Percentiles rank a stretch among this genome's conserved stretches.
Conservation (phyloP, 2,888 invertebrate genomes). For the Timema cristinae region DNA sequence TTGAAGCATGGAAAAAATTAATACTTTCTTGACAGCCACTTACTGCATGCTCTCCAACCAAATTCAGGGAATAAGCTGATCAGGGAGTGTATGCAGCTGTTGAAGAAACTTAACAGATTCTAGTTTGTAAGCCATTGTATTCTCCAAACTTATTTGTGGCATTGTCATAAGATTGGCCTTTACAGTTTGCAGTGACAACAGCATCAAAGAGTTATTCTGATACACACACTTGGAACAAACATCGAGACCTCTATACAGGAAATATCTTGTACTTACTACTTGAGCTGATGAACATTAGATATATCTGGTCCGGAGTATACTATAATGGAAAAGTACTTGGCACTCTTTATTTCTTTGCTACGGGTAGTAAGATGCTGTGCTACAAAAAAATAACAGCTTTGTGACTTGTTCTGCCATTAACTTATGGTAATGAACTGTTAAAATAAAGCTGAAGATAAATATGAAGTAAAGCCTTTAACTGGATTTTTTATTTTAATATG, state of each 20-base stretch:
- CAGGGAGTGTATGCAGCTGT: background rate
- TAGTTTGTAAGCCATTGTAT: too few relatives aligned
- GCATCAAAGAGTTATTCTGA: background rate
- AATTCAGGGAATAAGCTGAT: background rate
- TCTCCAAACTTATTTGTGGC: too few relatives aligned
- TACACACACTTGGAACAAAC: background rate
- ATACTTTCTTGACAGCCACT: background rate
- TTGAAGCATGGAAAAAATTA: background rate
- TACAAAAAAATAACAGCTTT: too few relatives aligned
- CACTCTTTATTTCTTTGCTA: background rate
- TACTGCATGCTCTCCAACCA: background rate
- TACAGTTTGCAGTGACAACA: background rate
- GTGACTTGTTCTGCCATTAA: too few relatives aligned
- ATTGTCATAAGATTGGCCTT: background rate
- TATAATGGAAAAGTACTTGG: background rate
- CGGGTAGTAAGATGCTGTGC: too few relatives aligned
- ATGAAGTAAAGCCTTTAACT: too few relatives aligned
- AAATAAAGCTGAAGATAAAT: too few relatives aligned
- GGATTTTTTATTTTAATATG: too few relatives aligned
- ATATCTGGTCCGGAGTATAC: background rate
- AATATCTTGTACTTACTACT: background rate
- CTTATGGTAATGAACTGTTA: too few relatives aligned
- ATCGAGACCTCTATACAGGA: background rate
- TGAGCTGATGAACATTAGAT: background rate
- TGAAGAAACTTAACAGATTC: too few relatives aligned